A percentile compares a stretch with the other conserved stretches of the same genome.
Conservation (phyloP, 2,113 vertebrate genomes). For the Xyrauchen texanus region DNA sequence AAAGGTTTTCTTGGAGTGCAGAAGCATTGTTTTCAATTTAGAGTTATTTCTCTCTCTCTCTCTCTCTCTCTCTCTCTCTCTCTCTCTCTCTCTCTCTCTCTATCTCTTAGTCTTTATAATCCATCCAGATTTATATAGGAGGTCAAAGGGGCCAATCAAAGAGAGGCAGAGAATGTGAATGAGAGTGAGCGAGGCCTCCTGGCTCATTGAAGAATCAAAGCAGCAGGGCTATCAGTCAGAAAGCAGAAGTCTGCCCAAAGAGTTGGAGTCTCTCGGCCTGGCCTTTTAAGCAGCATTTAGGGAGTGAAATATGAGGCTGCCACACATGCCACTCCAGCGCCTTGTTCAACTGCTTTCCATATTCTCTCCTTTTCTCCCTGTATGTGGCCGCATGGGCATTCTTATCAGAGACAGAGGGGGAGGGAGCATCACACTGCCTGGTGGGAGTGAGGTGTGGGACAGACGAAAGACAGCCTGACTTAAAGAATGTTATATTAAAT, state of each 20-base stretch:
- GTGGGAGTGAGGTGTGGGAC: slow-evolving; percentile 56
- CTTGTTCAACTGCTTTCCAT: slow-evolving; percentile 81
- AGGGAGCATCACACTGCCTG: background rate
- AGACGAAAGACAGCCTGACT: background rate
- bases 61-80: too few relatives aligned
- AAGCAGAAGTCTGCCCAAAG: slow-evolving; percentile 34
- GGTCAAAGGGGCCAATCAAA: slow-evolving; percentile 7
- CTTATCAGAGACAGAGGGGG: slow-evolving; percentile 55
- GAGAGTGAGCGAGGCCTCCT: background rate
- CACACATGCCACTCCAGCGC: slow-evolving; percentile 58
- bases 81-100: too few relatives aligned
- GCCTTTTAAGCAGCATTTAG: slow-evolving; percentile 74
- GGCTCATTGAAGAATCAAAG: slow-evolving; percentile 27
- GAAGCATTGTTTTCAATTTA: too few relatives aligned
- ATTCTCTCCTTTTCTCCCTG: slow-evolving; percentile 65
- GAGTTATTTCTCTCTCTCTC: too few relatives aligned
- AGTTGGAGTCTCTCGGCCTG: slow-evolving; percentile 57
- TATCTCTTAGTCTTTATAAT: slow-evolving; percentile 1
- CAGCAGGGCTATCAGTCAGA: slow-evolving; percentile 40
- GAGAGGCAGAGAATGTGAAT: background rate
- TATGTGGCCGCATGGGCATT: slow-evolving; percentile 71
- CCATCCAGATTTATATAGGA: background rate
- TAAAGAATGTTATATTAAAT: too few relatives aligned
- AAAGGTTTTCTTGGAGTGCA: too few relatives aligned
- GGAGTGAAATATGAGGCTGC: slow-evolving; percentile 73